phyloP scores from a whole-genome alignment of 2,113 vertebrate genomes.

The Cygnus atratus region DNA sequence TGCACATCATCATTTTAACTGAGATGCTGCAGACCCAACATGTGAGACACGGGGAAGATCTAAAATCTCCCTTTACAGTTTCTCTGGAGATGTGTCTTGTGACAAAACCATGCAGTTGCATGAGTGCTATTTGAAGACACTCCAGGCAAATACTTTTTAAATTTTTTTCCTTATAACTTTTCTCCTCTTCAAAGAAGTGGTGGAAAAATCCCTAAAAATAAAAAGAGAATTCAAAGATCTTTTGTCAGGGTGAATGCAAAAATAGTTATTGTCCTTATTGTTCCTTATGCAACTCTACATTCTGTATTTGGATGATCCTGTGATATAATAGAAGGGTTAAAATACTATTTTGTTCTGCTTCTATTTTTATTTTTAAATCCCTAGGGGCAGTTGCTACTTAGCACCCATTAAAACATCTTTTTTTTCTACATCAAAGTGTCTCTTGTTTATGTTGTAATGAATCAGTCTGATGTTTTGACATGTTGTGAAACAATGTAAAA shows the following conservation, averaged over 20 bases:
- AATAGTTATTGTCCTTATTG: background rate
- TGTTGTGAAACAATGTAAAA: conserved; percentile 50
- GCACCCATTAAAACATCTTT: conserved; percentile 53
- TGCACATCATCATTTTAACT: background rate
- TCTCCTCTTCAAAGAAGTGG: background rate
- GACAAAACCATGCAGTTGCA: background rate
- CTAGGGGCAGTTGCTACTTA: conserved; percentile 52
- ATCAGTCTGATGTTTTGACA: conserved; percentile 55
- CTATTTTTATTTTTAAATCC: conserved; percentile 61
- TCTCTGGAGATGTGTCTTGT: background rate
- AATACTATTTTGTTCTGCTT: conserved; percentile 9
- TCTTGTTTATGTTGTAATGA: conserved; percentile 51
- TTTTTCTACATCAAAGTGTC: conserved; percentile 57
- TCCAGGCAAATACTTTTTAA: background rate
- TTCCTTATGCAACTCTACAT: fast-evolving
- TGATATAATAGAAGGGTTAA: conserved; percentile 16
- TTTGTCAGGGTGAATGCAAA: background rate
- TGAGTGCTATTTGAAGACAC: background rate
- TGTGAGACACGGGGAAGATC: background rate
- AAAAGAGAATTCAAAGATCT: background rate
- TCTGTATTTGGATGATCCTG: background rate
- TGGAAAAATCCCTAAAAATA: background rate
- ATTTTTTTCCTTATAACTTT: background rate
- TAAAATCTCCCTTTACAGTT: background rate
- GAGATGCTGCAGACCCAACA: background rate